These are phyloP conservation scores for Acanthosepion esculentum DNA, from an alignment of 2,888 invertebrate genomes.

Conservation along the genomic window DNA sequence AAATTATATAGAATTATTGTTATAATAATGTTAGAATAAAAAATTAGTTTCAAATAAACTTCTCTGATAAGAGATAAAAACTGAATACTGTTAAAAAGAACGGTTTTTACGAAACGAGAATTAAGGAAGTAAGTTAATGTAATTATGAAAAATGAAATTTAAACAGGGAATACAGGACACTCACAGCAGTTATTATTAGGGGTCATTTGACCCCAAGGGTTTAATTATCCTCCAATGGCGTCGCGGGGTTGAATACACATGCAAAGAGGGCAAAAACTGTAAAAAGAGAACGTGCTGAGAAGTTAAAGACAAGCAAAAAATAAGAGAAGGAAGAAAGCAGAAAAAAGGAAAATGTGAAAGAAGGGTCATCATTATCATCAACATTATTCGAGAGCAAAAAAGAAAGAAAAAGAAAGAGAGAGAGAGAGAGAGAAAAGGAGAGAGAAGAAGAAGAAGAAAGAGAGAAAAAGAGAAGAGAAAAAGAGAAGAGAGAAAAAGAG, in stretches of 20 bases:
- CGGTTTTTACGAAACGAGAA: no score
- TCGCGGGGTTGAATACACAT: background rate
- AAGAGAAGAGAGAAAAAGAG: background rate
- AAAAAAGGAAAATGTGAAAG: background rate
- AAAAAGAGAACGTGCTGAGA: background rate
- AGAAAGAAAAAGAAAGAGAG: background rate
- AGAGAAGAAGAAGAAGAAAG: accelerated
- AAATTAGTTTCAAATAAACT: no score
- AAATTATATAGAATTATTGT: no score
- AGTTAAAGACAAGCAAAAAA: background rate
- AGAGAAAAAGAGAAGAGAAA: accelerated
- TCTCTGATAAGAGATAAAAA: no score
- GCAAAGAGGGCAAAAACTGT: background rate
- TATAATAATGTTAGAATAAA: no score
- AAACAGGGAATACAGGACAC: background rate
- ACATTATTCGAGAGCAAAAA: background rate
- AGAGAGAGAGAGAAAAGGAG: background rate
- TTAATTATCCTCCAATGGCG: background rate
- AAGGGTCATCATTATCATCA: no score
- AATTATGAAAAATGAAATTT: no score
- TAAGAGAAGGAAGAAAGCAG: background rate
- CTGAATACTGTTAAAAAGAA: no score
- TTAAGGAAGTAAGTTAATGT: no score
- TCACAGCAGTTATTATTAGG: background rate
- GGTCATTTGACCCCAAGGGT: background rate